These are phyloP conservation scores for Tetramorium parvispinum DNA, from an alignment of 1,140 invertebrate genomes.

Conservation along the genomic window DNA sequence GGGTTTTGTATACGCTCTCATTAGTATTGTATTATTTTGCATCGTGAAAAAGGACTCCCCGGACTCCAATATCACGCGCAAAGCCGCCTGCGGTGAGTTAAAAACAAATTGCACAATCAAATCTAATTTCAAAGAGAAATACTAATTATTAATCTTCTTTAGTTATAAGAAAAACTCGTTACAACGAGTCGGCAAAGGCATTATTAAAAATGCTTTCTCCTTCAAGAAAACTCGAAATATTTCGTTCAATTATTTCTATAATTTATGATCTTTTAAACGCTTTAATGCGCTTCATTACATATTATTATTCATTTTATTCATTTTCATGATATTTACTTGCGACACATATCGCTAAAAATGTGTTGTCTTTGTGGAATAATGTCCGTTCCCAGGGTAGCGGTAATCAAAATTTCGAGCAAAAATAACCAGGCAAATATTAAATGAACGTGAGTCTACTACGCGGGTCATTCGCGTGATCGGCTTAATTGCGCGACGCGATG, in stretches of 20 bases:
- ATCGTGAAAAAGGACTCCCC: neutral
- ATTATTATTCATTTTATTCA: neutral
- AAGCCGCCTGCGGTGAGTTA: neutral
- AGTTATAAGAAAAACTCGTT: neutral
- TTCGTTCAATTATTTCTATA: neutral
- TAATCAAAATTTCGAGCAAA: conserved; percentile 45
- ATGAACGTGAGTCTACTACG: conserved; percentile 60
- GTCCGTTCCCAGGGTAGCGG: conserved; percentile 1
- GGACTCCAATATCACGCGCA: neutral
- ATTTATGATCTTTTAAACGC: conserved; percentile 4
- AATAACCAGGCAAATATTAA: conserved; percentile 52
- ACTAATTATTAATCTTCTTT: conserved; percentile 30
- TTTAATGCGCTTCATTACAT: neutral
- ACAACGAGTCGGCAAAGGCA: neutral
- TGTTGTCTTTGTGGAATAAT: neutral
- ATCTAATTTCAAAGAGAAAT: conserved; percentile 15
- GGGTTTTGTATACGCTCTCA: conserved; percentile 35
- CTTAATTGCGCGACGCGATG: conserved; percentile 65
- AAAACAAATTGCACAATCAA: conserved; percentile 34
- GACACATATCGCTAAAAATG: neutral
- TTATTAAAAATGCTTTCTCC: neutral
- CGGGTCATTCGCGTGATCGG: conserved; percentile 63
- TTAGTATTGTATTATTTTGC: conserved; percentile 51
- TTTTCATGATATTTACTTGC: conserved; percentile 3
- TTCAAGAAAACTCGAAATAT: neutral